Base-by-base conservation (phyloP, 35 echinoderm and acorn worm genomes). In the Eucidaris tribuloides region DNA sequence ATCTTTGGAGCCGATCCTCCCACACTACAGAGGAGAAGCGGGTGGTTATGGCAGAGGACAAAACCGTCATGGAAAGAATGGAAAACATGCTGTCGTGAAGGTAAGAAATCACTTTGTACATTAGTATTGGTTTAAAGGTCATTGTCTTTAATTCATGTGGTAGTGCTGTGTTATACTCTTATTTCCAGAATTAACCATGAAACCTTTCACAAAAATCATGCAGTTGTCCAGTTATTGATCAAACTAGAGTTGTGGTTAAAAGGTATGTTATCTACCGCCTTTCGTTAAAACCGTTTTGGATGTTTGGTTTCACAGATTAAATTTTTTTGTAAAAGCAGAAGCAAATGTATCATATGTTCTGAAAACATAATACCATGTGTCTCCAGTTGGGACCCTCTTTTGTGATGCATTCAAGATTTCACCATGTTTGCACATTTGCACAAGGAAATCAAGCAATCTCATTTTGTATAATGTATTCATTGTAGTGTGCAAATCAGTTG, bases 61-160 rank as follows among this genome's bases (percentile, higher is more conserved):
- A 70, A 92, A 97, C 37, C 65, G 89, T 38, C 72, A 70, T 54
- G 94, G 94, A 38, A 91, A 84, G 38, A 89, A 88, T 74, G 94
- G 89, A 4, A 81, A 79, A 15, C 84, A 88, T 62, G 85, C 84
- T 33, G 76, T 97, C 35, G 40, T 92, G 29, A 76, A 91, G 77
- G 94, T 97, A 44, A 61, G 65, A 62, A 0, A 17, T 25, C n/a
- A 39, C 18, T 70, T 27, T n/a, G 30, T 54, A 17, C 3, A 31
- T 9, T 11, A 19, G 46, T 15, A 25, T 25, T 3, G 19, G 30
- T 23, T 49, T 27, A 38, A 28, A 40, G n/a, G 29, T 50, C 24
- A 28, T 58, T 36, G 27, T 71, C 4, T 71, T 55, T 9, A 32
- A 38, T 35, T 1, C 22, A 15, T 78, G 5, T 45, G 13, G 31